These are phyloP conservation scores for Pelagia noctiluca DNA, from an alignment of 30 jellyfish, hydroid and myxozoan species.

Conservation along the genomic window DNA sequence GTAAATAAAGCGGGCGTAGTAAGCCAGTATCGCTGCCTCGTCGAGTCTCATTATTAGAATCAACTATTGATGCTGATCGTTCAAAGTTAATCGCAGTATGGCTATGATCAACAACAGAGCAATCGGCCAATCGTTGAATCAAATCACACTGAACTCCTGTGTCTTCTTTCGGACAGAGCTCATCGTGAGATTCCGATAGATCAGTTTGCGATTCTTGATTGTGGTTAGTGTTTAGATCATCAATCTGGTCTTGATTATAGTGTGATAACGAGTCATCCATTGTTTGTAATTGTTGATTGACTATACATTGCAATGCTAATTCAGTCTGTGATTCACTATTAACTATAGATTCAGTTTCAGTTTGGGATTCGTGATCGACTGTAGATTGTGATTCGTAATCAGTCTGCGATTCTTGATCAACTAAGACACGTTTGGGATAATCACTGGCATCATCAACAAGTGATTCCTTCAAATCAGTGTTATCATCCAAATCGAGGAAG, in stretches of 20 bases:
- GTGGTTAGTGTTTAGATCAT: too few relatives aligned
- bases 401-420: constrained; percentile 65
- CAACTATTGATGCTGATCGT: constrained; percentile 24
- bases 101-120: neutral
- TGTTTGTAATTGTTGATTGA: constrained; percentile 40
- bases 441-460: constrained; percentile 42
- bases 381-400: neutral
- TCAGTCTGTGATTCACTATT: neutral
- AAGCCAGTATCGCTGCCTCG: neutral
- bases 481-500: constrained; percentile 56
- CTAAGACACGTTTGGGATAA: constrained; percentile 2
- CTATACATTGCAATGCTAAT: neutral
- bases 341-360: constrained; percentile 22
- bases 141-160: constrained; percentile 51
- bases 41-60: neutral
- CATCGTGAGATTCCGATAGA: neutral
- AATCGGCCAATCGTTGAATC: constrained; percentile 20
- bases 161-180: neutral
- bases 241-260: too few relatives aligned
- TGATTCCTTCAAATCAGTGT: constrained; percentile 52
- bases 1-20: neutral
- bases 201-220: constrained; percentile 56
- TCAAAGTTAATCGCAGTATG: neutral
- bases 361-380: constrained; percentile 35
- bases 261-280: too few relatives aligned